phyloP scores from a whole-genome alignment of 1,140 invertebrate genomes.

The Aphelenchoides besseyi region DNA sequence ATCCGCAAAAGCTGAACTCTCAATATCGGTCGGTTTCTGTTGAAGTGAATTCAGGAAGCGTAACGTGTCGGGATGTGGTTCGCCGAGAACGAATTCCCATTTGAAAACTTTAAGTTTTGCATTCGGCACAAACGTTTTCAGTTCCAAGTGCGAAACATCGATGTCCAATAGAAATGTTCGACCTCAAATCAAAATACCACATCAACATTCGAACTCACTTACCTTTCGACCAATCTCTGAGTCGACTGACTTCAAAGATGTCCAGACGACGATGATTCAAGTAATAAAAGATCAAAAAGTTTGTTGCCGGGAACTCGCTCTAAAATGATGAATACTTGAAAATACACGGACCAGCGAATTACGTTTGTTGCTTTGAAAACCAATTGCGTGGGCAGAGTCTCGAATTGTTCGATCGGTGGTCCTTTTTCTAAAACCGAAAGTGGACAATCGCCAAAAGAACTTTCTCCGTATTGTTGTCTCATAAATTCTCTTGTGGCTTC shows the following conservation, averaged over 20 bases:
- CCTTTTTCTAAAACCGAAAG: constrained; percentile 34
- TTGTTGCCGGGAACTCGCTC: constrained; percentile 33
- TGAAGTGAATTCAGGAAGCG: not conserved
- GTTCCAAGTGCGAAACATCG: constrained; percentile 31
- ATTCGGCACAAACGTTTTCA: constrained; percentile 23
- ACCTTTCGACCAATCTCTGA: constrained; percentile 27
- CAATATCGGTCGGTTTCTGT: not conserved
- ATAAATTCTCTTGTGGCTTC: constrained; percentile 30
- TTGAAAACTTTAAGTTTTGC: constrained; percentile 22
- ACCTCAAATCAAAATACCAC: constrained; percentile 7
- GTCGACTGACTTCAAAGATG: constrained; percentile 36
- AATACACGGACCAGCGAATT: constrained; percentile 7
- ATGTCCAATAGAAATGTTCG: constrained; percentile 38
- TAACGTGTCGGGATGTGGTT: constrained; percentile 3
- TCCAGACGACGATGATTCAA: constrained; percentile 32
- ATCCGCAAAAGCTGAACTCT: not conserved
- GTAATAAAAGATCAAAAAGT: constrained; percentile 36
- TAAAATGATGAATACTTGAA: constrained; percentile 36
- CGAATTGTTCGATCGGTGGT: constrained; percentile 39
- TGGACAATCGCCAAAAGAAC: constrained; percentile 27
- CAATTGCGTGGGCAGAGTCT: constrained; percentile 31
- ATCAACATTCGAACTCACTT: not conserved
- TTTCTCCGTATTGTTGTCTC: constrained; percentile 36
- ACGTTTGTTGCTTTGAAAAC: constrained; percentile 38
- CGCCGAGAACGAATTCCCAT: constrained; percentile 28